Evolutionary conservation across 2,888 invertebrate genomes (phyloP).

Genomic region (Anthophora plumipes): DNA sequence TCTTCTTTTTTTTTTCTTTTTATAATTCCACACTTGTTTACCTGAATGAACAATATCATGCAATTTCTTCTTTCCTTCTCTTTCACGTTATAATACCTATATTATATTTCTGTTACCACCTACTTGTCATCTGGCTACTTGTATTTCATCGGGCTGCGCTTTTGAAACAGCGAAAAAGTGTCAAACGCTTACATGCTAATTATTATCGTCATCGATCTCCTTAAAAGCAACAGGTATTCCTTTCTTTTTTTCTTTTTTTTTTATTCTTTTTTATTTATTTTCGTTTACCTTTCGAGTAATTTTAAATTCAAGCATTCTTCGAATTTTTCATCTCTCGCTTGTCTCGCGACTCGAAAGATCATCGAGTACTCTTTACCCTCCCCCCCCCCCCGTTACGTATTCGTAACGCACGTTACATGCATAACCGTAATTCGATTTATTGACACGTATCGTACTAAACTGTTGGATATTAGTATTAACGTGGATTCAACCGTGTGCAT

Average conservation of each 20-base stretch:
- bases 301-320: constrained; percentile 40
- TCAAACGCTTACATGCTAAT: constrained; percentile 82
- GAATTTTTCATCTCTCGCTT: constrained; percentile 13
- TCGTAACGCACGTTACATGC: constrained; percentile 2
- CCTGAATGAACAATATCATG: constrained; percentile 66
- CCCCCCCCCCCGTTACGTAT: too few species aligned
- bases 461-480: constrained; percentile 9
- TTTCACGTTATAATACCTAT: not conserved
- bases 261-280: too few species aligned
- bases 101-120: not conserved
- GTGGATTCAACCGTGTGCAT: constrained; percentile 13
- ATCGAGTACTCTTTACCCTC: too few species aligned
- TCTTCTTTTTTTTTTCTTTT: too few species aligned
- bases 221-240: constrained; percentile 69
- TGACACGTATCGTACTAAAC: constrained; percentile 47
- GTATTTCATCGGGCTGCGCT: constrained; percentile 43
- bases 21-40: constrained; percentile 33
- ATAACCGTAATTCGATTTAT: constrained; percentile 45
- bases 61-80: constrained; percentile 26
- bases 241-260: constrained; percentile 5
- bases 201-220: constrained; percentile 82
- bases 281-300: too few species aligned
- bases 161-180: constrained; percentile 35
- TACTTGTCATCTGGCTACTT: constrained; percentile 8
- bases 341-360: constrained; percentile 24